Percentiles rank a stretch among this genome's conserved stretches.
Evolutionary conservation across 2,113 vertebrate species (phyloP).

Genomic region (Neomonachus schauinslandi): DNA sequence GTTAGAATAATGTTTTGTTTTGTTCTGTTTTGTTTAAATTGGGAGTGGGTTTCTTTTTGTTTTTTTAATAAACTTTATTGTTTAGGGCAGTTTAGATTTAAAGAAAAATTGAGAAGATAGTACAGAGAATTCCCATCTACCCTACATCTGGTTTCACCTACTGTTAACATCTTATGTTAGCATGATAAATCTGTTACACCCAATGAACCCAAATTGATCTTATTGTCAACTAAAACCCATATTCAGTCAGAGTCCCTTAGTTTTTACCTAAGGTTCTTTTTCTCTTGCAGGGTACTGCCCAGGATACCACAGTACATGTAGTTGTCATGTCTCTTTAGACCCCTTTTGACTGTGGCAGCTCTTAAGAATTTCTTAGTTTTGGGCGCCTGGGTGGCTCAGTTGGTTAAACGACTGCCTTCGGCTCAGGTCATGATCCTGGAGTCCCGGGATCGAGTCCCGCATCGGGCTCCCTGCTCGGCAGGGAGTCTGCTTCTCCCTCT

Average conservation of each 20-base stretch:
- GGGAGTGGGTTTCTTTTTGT: neutral
- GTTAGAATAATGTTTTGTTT: neutral
- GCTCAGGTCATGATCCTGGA: no score
- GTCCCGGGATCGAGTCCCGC: no score
- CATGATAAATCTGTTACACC: neutral
- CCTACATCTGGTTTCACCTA: neutral
- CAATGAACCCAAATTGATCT: neutral
- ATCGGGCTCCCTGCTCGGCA: no score
- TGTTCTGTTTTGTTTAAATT: neutral
- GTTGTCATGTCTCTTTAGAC: neutral
- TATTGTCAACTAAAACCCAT: neutral
- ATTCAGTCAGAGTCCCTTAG: neutral
- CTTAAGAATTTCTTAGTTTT: neutral
- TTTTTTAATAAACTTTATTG: neutral
- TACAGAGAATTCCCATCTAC: neutral
- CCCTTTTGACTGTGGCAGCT: neutral
- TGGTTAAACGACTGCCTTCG: no score
- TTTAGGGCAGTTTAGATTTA: neutral
- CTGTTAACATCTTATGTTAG: neutral
- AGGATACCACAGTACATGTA: neutral
- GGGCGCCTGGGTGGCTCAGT: no score
- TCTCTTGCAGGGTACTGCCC: neutral
- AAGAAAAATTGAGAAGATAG: neutral
- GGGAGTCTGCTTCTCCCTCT: no score
- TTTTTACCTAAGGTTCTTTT: neutral